These are phyloP conservation scores for Neolamprologus tretocephalus DNA, from an alignment of 2,113 vertebrate species.

Conservation along the genomic window DNA sequence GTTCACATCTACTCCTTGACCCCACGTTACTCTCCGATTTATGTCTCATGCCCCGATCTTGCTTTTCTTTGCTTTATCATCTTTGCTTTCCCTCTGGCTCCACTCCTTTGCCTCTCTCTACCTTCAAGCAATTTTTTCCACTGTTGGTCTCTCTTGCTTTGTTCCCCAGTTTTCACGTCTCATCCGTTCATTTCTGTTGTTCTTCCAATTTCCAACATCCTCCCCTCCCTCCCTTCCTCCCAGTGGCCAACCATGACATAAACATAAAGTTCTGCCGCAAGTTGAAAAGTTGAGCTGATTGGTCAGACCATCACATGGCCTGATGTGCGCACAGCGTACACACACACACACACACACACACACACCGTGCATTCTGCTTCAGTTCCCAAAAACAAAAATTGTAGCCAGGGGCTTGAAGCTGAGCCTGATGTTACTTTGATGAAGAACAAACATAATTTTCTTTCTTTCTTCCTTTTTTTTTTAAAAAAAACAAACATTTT, in stretches of 20 bases:
- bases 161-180: constrained; percentile 27
- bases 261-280: constrained; percentile 28
- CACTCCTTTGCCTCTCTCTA: background rate
- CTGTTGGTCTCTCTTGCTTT: background rate
- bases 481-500: rapidly evolving
- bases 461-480: background rate
- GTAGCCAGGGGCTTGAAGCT: constrained; percentile 35
- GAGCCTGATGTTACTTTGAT: constrained; percentile 16
- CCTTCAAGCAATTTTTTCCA: constrained; percentile 26
- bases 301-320: background rate
- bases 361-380: constrained; percentile 22
- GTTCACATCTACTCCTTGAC: constrained; percentile 16
- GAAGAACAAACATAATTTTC: constrained; percentile 16
- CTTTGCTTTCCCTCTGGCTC: background rate
- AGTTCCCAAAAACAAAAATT: constrained; percentile 23
- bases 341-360: background rate
- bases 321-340: background rate
- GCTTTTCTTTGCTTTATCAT: background rate
- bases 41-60: background rate
- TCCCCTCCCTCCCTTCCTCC: background rate
- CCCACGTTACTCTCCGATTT: background rate
- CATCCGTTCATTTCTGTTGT: constrained; percentile 48
- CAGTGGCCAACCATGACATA: constrained; percentile 7
- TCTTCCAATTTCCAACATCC: constrained; percentile 1
- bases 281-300: constrained; percentile 31